These are phyloP conservation scores for Zapus hudsonius DNA, from an alignment of 2,113 vertebrate genomes.

Conservation along the genomic window DNA sequence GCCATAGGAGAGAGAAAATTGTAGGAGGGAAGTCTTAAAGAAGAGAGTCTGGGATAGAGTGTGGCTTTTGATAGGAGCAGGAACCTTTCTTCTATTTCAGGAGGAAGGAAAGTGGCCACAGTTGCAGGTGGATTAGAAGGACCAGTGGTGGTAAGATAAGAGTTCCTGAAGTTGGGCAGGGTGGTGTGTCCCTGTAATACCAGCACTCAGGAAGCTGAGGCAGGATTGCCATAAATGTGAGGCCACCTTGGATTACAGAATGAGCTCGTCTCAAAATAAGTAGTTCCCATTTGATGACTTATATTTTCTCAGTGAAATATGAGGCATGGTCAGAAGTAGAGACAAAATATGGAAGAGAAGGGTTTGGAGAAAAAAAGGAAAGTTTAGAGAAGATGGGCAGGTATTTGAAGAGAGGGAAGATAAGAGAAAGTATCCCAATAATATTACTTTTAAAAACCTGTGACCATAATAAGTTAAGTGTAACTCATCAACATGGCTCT, in stretches of 20 bases:
- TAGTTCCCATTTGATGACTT: not conserved
- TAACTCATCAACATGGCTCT: not conserved
- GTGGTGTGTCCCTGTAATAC: not conserved
- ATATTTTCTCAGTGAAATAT: conserved; percentile 16
- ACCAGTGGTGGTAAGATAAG: not conserved
- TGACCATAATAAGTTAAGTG: not conserved
- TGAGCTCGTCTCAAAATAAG: not conserved
- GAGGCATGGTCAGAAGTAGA: not conserved
- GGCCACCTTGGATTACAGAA: not conserved
- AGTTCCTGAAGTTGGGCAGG: not conserved
- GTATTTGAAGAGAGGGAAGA: conserved; percentile 23
- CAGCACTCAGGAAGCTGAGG: not conserved
- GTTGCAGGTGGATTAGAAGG: not conserved
- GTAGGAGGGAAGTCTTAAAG: not conserved
- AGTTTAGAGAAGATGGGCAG: conserved; percentile 11
- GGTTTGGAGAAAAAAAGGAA: not conserved
- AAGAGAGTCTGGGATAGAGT: not conserved
- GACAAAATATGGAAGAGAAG: conserved; percentile 16
- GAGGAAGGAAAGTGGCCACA: not conserved
- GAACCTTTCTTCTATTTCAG: not conserved
- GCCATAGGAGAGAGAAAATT: not conserved
- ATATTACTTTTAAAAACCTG: not conserved
- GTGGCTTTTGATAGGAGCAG: not conserved
- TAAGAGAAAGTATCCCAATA: not conserved
- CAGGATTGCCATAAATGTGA: not conserved